Evolutionary conservation across 2,113 vertebrate species (phyloP).

Genomic region (Xyliphius kryptos): DNA sequence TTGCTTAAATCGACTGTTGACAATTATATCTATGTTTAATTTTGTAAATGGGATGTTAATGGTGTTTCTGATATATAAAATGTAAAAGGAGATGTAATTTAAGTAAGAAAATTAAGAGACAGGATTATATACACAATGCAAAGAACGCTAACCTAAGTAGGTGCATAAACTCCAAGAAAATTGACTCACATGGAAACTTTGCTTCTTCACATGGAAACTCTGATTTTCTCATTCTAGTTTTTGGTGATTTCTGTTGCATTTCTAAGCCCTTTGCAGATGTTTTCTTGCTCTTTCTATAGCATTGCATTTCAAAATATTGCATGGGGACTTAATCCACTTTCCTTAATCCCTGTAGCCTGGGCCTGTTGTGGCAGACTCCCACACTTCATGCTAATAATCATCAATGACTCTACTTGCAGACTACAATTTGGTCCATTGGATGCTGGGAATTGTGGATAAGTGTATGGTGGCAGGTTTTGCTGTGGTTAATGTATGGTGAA

Average conservation of each 20-base stretch:
- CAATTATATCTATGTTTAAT: slow-evolving; percentile 21
- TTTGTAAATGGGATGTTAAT: slow-evolving; percentile 33
- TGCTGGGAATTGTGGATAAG: slow-evolving; percentile 18
- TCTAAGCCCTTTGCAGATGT: slow-evolving; percentile 40
- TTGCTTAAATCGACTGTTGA: slow-evolving; percentile 31
- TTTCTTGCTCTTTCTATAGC: slow-evolving; percentile 34
- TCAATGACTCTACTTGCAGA: slow-evolving; percentile 30
- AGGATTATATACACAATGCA: slow-evolving; percentile 26
- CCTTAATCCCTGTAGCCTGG: slow-evolving; percentile 41
- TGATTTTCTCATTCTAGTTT: slow-evolving; percentile 26
- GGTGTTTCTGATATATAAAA: slow-evolving; percentile 16
- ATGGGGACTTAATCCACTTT: slow-evolving; percentile 42
- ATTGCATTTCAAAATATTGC: slow-evolving; percentile 36
- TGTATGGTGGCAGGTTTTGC: slow-evolving; percentile 35
- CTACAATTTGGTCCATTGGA: slow-evolving; percentile 24
- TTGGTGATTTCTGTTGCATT: slow-evolving; percentile 30
- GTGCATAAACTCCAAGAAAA: slow-evolving; percentile 18
- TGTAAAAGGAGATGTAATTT: slow-evolving; percentile 12
- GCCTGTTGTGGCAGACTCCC: slow-evolving; percentile 30
- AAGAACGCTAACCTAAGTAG: slow-evolving; percentile 17
- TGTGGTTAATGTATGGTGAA: slow-evolving; percentile 41
- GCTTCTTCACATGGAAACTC: background rate
- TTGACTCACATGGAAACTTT: slow-evolving; percentile 14
- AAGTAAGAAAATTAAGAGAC: slow-evolving; percentile 12
- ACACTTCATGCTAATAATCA: slow-evolving; percentile 37